phyloP scores from a whole-genome alignment of 2,888 invertebrate species.

The Caenorhabditis sp. region DNA sequence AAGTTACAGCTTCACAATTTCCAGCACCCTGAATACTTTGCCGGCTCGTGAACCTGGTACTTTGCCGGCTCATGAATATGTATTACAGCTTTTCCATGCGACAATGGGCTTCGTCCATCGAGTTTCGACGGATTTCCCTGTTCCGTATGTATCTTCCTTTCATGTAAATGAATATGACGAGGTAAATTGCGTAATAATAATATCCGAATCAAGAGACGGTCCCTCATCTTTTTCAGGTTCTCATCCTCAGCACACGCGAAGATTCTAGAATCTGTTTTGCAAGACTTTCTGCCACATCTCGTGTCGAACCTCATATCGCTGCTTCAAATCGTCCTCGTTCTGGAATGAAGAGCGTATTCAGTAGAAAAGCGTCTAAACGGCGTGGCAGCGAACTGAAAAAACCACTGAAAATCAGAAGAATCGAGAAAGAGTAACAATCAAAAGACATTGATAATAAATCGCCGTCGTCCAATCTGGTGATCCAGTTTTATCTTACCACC shows the following conservation, averaged over 20 bases:
- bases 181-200: no score
- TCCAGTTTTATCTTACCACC: no score
- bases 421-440: no score
- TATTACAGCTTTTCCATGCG: slow-evolving; percentile 31
- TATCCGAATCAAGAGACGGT: no score
- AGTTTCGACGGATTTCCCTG: slow-evolving; percentile 36
- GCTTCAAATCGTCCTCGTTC: neutral
- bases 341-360: no score
- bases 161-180: slow-evolving; percentile 51
- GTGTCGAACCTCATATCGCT: slow-evolving; percentile 18
- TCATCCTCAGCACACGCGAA: slow-evolving; percentile 30
- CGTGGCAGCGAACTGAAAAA: neutral
- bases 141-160: slow-evolving; percentile 57
- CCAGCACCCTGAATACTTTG: no score
- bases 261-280: slow-evolving; percentile 9
- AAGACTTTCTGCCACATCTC: neutral
- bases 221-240: slow-evolving; percentile 7
- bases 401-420: no score
- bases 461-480: no score
- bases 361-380: neutral
- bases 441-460: no score
- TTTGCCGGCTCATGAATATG: no score
- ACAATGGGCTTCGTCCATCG: slow-evolving; percentile 39
- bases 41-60: no score
- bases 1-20: no score